Base-by-base conservation (phyloP, 1,140 invertebrate species). In the Zaprionus nigranus region DNA sequence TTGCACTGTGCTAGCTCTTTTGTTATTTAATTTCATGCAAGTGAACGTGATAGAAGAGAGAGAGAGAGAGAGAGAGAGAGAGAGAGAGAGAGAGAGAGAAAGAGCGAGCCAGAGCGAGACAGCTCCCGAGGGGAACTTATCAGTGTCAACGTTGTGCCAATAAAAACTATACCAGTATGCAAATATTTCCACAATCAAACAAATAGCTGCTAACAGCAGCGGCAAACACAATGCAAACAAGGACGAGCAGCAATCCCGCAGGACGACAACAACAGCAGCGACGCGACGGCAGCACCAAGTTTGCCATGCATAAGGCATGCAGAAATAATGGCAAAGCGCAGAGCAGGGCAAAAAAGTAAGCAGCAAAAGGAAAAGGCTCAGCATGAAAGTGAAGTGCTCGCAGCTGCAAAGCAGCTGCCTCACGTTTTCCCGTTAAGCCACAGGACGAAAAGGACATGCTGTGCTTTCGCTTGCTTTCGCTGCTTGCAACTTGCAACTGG, bases 131-230 rank as follows among this genome's bases (percentile, higher is more conserved):
- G 85, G 85, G 77, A 88, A 90, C 85, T 88, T 88, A 88, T 88
- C 85, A 88, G 85, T 88, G 85, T 88, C 85, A 88, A 88, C 85
- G 81, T 83, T 88, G 85, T 84, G 85, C 85, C 85, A 88, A 90
- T 88, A 88, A 88, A 88, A 88, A 88, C 85, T 90, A 90, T 90
- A 90, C 84, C 78, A 63, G 84, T 70, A 87, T 87, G 84, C 81
- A 87, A 87, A 87, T 87, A 83, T 87, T 82, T 87, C 84, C 74
- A 88, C 84, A 88, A 86, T 88, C 84, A 88, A 88, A 86, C 83
- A 86, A 87, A 83, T 86, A 86, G 80, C 77, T 80, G 78, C 78
- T 80, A 79, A 77, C 74, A 79, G 74, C 40, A 78, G 64, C 56
- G 40, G 60, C 40, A 64, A 74, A 53, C 79, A 79, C 79, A 82